phyloP scores from a whole-genome alignment of 2,797 vertebrate species.

The Liasis olivaceus region DNA sequence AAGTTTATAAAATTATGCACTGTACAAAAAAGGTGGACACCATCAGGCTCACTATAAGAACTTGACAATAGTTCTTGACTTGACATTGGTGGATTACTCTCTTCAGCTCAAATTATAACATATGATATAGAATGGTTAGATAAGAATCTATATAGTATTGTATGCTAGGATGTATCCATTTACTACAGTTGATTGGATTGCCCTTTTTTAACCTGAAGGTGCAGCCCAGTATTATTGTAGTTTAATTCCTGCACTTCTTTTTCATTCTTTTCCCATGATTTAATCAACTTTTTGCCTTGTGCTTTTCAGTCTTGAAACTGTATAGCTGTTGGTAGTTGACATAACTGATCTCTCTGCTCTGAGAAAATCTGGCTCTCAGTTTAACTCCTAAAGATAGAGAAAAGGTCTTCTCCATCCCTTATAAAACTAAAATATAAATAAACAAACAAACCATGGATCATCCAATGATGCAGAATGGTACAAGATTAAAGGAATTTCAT shows the following conservation, averaged over 20 bases:
- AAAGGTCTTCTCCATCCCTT: neutral
- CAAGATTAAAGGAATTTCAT: neutral
- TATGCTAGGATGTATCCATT: neutral
- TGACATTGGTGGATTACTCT: neutral
- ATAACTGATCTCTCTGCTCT: neutral
- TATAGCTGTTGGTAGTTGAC: neutral
- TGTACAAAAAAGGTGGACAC: neutral
- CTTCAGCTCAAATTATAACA: neutral
- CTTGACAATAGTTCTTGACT: neutral
- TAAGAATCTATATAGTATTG: neutral
- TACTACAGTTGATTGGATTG: neutral
- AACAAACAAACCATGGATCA: neutral
- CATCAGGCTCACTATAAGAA: neutral
- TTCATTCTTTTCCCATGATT: neutral
- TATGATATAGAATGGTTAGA: neutral
- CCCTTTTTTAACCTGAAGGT: neutral
- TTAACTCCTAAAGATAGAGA: neutral
- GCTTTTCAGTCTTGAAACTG: neutral
- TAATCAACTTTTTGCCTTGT: neutral
- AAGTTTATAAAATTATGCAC: neutral
- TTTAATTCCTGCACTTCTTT: neutral
- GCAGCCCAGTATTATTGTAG: neutral
- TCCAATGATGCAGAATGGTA: neutral
- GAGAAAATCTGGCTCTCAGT: neutral
- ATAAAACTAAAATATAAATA: neutral